Percentiles rank a stretch among this genome's conserved stretches.
phyloP scores from a whole-genome alignment of 2,113 vertebrate species.

The Aythya baeri region DNA sequence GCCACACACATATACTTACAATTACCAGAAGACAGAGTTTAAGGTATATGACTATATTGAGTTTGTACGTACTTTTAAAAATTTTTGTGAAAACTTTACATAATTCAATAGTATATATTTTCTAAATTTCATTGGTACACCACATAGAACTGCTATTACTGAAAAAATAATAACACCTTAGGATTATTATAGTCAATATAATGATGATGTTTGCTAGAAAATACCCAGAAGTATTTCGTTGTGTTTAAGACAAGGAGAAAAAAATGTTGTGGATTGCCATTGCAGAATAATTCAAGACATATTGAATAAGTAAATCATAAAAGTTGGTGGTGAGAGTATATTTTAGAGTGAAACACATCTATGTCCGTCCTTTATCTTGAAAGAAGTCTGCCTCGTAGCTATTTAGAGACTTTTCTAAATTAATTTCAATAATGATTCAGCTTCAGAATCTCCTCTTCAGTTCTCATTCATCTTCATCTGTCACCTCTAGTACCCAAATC shows the following conservation, averaged over 20 bases:
- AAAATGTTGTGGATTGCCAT: neutral
- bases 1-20: constrained; percentile 78
- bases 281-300: neutral
- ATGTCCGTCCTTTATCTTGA: neutral
- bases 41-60: constrained; percentile 73
- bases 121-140: neutral
- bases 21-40: constrained; percentile 79
- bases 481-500: neutral
- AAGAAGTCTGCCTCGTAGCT: neutral
- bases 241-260: neutral
- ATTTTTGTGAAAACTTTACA: neutral
- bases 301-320: neutral
- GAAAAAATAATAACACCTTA: neutral
- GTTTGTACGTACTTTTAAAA: neutral
- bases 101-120: neutral
- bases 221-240: neutral
- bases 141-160: neutral
- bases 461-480: neutral
- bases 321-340: neutral
- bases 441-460: neutral
- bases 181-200: neutral
- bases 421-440: neutral
- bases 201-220: neutral
- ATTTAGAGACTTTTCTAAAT: neutral
- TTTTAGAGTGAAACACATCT: neutral